Evolutionary conservation across 2,888 invertebrate genomes (phyloP), one percentile per base, ranked within the genome.

Genomic region (Diarsia dahlii): DNA sequence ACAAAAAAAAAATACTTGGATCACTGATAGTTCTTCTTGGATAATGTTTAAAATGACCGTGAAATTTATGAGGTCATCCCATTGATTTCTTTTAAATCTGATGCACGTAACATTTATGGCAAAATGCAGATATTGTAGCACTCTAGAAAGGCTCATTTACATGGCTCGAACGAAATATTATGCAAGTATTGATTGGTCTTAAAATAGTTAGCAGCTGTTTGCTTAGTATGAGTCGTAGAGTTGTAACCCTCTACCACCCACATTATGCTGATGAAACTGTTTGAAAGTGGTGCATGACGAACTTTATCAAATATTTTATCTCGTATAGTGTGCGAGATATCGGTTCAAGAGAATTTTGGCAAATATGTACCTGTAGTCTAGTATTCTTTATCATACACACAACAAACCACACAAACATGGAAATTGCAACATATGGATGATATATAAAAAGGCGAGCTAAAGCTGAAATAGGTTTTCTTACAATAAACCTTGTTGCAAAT

Each of bases 281-380:
- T 56, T 23, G 63, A 64, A 70, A 77, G 54, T 63, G 48, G 28
- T 68, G 63, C 77, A 70, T 77, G 45, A 77, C 45, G 28, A 45
- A 50, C 23, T 23, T 20, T 45, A 78, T 78, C 34, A 15, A 70
- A 28, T 6, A 39, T 68, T 63, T 76, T 50, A 56, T 68, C n/a
- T 50, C 34, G 54, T 15, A 13, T 9, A 1, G 23, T 56, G 23
- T 56, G 56, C 6, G 23, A 2, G 6, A 23, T 58, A 58, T 58
- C n/a, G 12, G n/a, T 50, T 23, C 0, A 28, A 9, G 20, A n/a
- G 9, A 15, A 2, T 28, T 63, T 74, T 70, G 4, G 62, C 10
- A 60, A 60, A 34, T 54, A 23, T n/a, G 12, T 23, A 54, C 54
- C 12, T 54, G n/a, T 10, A n/a, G n/a, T n/a, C n/a, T n/a, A 3